phyloP scores from a whole-genome alignment of 2,888 invertebrate genomes.

The Hedya salicella region DNA sequence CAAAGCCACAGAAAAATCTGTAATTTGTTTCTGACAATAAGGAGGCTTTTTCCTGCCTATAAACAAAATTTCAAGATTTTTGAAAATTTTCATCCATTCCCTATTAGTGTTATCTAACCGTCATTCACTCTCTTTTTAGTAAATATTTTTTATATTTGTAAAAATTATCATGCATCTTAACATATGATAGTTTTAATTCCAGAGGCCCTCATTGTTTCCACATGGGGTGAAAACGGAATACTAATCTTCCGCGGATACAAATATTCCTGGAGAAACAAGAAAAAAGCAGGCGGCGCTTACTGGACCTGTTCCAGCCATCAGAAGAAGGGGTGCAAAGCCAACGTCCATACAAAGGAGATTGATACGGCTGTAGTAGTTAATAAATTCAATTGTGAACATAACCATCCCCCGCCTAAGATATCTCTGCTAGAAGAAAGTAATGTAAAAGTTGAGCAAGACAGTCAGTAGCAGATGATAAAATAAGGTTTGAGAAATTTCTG shows the following conservation, averaged over 20 bases:
- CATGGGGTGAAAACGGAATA: slow-evolving; percentile 61
- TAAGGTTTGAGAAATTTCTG: too few relatives aligned
- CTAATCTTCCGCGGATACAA: slow-evolving; percentile 65
- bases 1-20: too few relatives aligned
- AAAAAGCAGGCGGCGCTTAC: slow-evolving; percentile 61
- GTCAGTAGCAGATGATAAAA: neutral
- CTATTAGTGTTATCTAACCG: too few relatives aligned
- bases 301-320: slow-evolving; percentile 75
- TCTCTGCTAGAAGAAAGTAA: neutral
- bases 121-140: too few relatives aligned
- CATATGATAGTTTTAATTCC: slow-evolving; percentile 49
- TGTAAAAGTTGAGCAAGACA: neutral
- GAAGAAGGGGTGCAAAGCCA: slow-evolving; percentile 71
- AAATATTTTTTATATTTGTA: too few relatives aligned
- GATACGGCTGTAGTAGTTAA: slow-evolving; percentile 55
- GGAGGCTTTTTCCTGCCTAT: too few relatives aligned
- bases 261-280: slow-evolving; percentile 64
- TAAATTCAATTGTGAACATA: slow-evolving; percentile 56
- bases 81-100: too few relatives aligned
- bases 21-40: too few relatives aligned
- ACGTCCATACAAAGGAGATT: slow-evolving; percentile 60
- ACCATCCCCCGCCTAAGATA: slow-evolving; percentile 55
- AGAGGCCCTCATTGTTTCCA: slow-evolving; percentile 66
- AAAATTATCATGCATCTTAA: neutral
- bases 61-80: too few relatives aligned